Evolutionary conservation across 2,888 invertebrate genomes (phyloP), one percentile per base, ranked within the genome.

Genomic region (Tromatobia lineatoria): DNA sequence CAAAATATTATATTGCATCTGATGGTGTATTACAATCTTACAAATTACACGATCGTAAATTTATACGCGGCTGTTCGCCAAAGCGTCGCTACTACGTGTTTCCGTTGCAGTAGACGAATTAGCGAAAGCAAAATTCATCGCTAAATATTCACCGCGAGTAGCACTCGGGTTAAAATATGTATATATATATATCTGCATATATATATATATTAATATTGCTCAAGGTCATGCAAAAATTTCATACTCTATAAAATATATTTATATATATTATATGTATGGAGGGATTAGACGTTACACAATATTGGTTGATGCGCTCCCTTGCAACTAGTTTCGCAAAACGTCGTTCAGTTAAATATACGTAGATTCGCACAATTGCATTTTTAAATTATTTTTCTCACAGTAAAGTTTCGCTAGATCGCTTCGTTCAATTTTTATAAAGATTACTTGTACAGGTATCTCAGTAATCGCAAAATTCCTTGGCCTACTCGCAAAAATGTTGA

Each of bases 1-100:
- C 84, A 92, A 92, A 91, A 91, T 85, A 82, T 77, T 92, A 91
- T 92, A 91, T 91, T 91, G 92, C 91, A 92, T 90, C 87, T 64
- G 86, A 89, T 89, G 88, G 88, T 90, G 90, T 89, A 87, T 90
- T 90, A 92, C 89, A 91, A 90, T 91, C 80, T 88, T 80, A 85
- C 88, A 61, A 61, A 29, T 79, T 90, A 90, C 86, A 90, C 84
- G 86, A 88, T 91, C 87, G 78, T 89, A 85, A 82, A 88, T 83
- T 74, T 88, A 87, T 87, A 76, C 59, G 76, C 84, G 54, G 64
- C 47, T 45, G 75, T 25, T 52, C 66, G 70, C 67, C 61, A 50
- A 66, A 45, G 67, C 23, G 57, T 54, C 25, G 42, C 52, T 50
- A 79, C 59, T 74, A 59, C 50, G 23, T 11, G 52, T 54, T 20